These are phyloP conservation scores for Choristoneura fumiferana DNA, from an alignment of 1,140 invertebrate genomes.

Conservation along the genomic window DNA sequence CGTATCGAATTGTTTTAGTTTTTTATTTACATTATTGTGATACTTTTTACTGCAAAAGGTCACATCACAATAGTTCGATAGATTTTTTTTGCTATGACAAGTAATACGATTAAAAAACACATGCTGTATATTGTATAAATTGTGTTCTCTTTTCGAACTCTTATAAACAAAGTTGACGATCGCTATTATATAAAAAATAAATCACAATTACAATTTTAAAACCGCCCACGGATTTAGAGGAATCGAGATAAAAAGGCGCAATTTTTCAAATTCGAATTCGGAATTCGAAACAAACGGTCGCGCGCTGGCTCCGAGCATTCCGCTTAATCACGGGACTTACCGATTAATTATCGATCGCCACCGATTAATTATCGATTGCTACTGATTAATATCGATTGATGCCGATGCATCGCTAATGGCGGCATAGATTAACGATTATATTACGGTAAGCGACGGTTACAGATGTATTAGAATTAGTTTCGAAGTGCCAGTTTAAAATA, in stretches of 20 bases:
- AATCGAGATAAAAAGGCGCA: background rate
- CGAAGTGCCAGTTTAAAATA: slow-evolving; percentile 1
- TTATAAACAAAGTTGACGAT: too few species aligned
- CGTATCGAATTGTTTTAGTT: background rate
- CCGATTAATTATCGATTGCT: slow-evolving; percentile 46
- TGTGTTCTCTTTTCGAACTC: too few species aligned
- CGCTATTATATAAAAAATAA: background rate
- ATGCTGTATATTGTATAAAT: too few species aligned
- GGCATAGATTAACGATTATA: slow-evolving; percentile 51
- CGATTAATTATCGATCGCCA: slow-evolving; percentile 3
- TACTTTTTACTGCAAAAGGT: too few species aligned
- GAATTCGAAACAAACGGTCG: slow-evolving; percentile 21
- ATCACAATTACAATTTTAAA: slow-evolving; percentile 4
- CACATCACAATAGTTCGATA: too few species aligned
- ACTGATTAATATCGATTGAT: slow-evolving; percentile 24
- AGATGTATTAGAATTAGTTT: slow-evolving; percentile 1
- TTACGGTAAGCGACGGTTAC: slow-evolving; percentile 35
- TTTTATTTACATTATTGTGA: too few species aligned
- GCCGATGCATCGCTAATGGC: slow-evolving; percentile 31
- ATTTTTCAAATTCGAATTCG: slow-evolving; percentile 23
- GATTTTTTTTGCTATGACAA: too few species aligned
- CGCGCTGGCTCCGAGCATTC: too few species aligned
- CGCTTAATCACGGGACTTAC: background rate
- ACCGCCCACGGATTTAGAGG: background rate
- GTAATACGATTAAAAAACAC: too few species aligned